A percentile compares a stretch with the other conserved stretches of the same genome.
These are phyloP conservation scores for Tetheella fluctuosa DNA, from an alignment of 2,888 invertebrate genomes.

Conservation along the genomic window DNA sequence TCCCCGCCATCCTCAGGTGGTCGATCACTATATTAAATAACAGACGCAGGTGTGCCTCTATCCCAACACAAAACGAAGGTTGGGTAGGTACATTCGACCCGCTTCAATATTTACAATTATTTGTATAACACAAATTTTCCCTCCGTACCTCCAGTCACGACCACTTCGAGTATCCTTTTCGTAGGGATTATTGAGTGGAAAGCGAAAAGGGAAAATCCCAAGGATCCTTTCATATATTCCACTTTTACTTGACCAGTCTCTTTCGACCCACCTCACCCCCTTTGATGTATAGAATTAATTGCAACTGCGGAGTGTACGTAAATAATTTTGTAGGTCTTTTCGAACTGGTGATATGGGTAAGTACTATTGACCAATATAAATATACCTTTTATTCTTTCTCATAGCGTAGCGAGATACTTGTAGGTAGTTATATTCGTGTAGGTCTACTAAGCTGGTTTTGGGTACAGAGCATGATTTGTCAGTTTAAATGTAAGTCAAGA, in stretches of 20 bases:
- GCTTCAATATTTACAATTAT: slow-evolving; percentile 37
- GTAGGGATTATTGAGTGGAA: slow-evolving; percentile 63
- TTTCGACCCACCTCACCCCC: slow-evolving; percentile 15
- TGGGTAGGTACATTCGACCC: slow-evolving; percentile 12
- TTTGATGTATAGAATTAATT: background rate
- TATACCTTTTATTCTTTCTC: background rate
- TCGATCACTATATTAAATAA: background rate
- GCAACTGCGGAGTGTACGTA: background rate
- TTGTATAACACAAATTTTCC: slow-evolving; percentile 42
- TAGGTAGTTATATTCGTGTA: no score
- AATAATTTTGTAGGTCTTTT: background rate
- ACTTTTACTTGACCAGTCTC: slow-evolving; percentile 11
- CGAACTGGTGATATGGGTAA: background rate
- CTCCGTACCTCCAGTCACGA: slow-evolving; percentile 22
- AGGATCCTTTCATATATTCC: slow-evolving; percentile 33
- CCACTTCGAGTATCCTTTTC: slow-evolving; percentile 57
- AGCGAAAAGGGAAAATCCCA: slow-evolving; percentile 52
- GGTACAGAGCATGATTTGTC: slow-evolving; percentile 1
- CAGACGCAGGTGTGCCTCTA: background rate
- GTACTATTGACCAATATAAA: background rate
- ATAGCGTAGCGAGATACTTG: background rate
- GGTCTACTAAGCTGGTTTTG: slow-evolving; percentile 8
- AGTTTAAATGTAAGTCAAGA: slow-evolving; percentile 12
- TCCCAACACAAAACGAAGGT: background rate
- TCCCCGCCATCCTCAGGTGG: background rate